Evolutionary conservation across 2,888 invertebrate species (phyloP), one percentile per base, ranked within the genome.

Genomic region (Diadegma fenestrale): DNA sequence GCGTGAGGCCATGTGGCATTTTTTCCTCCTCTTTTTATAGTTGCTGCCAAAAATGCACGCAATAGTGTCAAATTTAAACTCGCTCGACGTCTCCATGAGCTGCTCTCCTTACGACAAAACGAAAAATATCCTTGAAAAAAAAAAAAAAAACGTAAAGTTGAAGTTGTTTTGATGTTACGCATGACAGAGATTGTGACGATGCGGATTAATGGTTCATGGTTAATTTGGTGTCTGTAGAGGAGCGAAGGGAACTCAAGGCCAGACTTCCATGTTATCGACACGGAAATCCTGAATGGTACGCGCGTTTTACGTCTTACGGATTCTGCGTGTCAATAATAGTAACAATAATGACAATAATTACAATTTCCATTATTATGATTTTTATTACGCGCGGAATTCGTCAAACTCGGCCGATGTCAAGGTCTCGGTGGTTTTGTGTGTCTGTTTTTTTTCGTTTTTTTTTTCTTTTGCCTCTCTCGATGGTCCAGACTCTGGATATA

Each of bases 321-420:
- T 79, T 17, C 48, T 30, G 45, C 45, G 43, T 63, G 33, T 41
- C 63, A 75, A 83, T 75, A 83, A 75, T 69, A 79, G 68, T 43
- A 75, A 79, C 68, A 54, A 77, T 22, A 51, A 66, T 22, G 41
- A 77, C 41, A 66, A 61, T 63, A 41, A 33, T 33, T 12, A 58
- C 12, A n/a, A 33, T n/a, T 17, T 14, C 8, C 8, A 63, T 33
- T n/a, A 37, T 33, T 17, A 2, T 33, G 12, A 33, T 63, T 2
- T 33, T 63, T 66, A 22, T 68, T 43, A 45, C 7, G 17, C 7
- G 17, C 12, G 2, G 7, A 33, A 75, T 75, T 75, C 37, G 19
- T 75, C 33, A 30, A 75, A 33, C 41, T 78, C 72, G 66, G 19
- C 48, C 80, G 80, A 64, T 84, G 84, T 84, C 84, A 84, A 84